phyloP scores from a whole-genome alignment of 2,797 vertebrate genomes.

The Cossypha niveicapilla region DNA sequence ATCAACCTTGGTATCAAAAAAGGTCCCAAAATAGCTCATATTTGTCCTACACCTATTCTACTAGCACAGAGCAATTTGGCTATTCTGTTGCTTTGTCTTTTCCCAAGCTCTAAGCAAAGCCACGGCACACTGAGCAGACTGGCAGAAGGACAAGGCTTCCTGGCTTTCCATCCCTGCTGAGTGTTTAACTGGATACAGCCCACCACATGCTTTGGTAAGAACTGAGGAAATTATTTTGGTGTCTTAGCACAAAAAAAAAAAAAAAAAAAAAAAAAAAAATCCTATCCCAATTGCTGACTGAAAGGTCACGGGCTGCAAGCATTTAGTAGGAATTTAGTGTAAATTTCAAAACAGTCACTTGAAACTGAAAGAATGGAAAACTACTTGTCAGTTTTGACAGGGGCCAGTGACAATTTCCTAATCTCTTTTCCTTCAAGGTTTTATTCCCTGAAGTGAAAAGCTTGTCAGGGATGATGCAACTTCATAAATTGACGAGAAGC shows the following conservation, averaged over 20 bases:
- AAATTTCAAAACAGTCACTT: neutral
- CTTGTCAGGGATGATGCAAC: neutral
- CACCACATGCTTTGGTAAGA: neutral
- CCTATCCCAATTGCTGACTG: neutral
- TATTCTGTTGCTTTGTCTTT: neutral
- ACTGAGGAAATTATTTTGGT: neutral
- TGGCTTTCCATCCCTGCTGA: neutral
- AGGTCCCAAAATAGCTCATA: neutral
- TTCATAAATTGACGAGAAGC: fast-evolving
- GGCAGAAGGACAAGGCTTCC: neutral
- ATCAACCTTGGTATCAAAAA: neutral
- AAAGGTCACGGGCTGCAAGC: neutral
- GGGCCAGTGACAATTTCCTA: neutral
- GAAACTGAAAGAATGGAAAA: neutral
- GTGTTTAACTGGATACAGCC: neutral
- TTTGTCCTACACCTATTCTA: neutral
- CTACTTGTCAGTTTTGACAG: neutral
- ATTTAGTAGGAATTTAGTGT: neutral
- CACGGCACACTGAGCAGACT: neutral
- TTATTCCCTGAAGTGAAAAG: neutral
- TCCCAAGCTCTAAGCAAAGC: neutral
- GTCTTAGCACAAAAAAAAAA: neutral
- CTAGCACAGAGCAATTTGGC: neutral
- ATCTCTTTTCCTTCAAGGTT: neutral
- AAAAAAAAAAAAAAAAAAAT: neutral